Evolutionary conservation across 2,888 invertebrate species (phyloP).

Genomic region (Drosophila quinaria): DNA sequence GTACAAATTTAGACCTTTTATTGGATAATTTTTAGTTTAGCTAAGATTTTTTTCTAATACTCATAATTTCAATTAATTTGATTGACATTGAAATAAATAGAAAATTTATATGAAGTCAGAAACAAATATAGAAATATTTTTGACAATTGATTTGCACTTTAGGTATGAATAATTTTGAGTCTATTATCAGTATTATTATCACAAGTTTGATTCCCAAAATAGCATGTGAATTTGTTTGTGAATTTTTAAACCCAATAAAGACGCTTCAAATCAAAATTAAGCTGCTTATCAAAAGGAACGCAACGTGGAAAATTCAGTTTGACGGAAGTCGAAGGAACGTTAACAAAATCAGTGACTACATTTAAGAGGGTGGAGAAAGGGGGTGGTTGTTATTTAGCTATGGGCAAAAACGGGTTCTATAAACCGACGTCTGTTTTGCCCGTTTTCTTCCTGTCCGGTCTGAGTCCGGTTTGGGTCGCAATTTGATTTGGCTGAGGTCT

Average conservation of each 20-base stretch:
- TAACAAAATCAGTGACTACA: conserved; percentile 72
- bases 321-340: conserved; percentile 72
- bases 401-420: conserved; percentile 41
- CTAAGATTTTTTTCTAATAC: neutral
- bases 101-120: neutral
- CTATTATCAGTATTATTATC: conserved; percentile 15
- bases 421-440: conserved; percentile 20
- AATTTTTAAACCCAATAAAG: conserved; percentile 29
- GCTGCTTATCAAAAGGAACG: conserved; percentile 42
- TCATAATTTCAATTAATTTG: neutral
- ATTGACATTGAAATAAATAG: neutral
- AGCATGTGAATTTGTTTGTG: conserved; percentile 6
- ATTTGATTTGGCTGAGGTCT: conserved; percentile 54
- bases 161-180: neutral
- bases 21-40: too few species aligned
- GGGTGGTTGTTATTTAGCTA: conserved; percentile 8
- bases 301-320: conserved; percentile 34
- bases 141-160: neutral
- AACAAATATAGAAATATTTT: neutral
- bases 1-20: neutral
- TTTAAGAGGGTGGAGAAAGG: neutral
- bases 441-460: conserved; percentile 50
- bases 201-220: conserved; percentile 7
- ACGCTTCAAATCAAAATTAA: conserved; percentile 41
- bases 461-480: conserved; percentile 29